Evolutionary conservation across 2,797 vertebrate species (phyloP), one percentile per base, ranked within the genome.

Genomic region (Myotis daubentonii): DNA sequence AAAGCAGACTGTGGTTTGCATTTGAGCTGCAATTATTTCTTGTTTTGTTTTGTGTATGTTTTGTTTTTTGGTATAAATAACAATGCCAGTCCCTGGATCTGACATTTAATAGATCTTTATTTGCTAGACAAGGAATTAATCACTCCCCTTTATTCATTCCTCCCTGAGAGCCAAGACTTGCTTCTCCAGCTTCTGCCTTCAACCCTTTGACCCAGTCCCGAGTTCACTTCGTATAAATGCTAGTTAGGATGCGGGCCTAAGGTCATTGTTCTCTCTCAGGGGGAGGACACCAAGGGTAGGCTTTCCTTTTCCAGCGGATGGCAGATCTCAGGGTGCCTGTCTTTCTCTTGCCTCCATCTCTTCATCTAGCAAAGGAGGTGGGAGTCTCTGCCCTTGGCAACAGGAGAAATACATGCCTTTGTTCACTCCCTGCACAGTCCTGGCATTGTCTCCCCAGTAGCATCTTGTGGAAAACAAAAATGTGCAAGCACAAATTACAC

Each of bases 221-320:
- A 87, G 71, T 86, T 96, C 82, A 94, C 86, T 87, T 95, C 92
- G 93, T 91, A 96, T 95, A 96, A 96, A 96, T 95, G 95, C 83
- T 96, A 94, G 95, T 96, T 81, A 96, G 78, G 75, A 74, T 44
- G 30, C 47, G 16, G 20, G 82, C 80, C 87, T 44, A 91, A 92
- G 78, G 86, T 90, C 68, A 85, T 41, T 87, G 51, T 72, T 95
- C 86, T 83, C 62, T 95, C 88, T 82, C 66, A 62, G 70, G 2
- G 28, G 60, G 65, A 87, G 76, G 68, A 33, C 22, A 68, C 47
- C 57, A 25, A 57, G 49, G 44, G 28, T 5, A 72, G 65, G 28
- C 36, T 75, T 87, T 87, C 41, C 44, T 44, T 19, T 55, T 86
- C 36, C 53, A 49, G 47, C 36, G n/a, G 30, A 83, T 1, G 8